Evolutionary conservation across 1,140 invertebrate species (phyloP).

Genomic region (Rhyacophila brunnea): DNA sequence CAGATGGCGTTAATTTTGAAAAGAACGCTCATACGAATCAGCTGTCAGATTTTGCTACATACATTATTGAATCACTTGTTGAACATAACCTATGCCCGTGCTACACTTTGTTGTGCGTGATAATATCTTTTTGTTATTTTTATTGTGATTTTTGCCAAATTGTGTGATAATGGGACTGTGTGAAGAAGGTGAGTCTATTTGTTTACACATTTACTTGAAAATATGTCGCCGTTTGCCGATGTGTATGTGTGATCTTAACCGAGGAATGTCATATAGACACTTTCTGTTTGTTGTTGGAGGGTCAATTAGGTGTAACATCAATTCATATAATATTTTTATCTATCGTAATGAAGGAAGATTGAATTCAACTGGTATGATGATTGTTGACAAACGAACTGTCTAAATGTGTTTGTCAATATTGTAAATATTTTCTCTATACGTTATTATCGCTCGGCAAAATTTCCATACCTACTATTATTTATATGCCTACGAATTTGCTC

Average conservation of each 20-base stretch:
- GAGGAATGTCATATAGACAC: constrained; percentile 7
- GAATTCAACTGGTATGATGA: constrained; percentile 1
- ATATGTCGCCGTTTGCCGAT: neutral
- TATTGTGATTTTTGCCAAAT: constrained; percentile 7
- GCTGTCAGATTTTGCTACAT: constrained; percentile 13
- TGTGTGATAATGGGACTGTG: constrained; percentile 15
- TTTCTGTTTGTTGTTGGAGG: constrained; percentile 19
- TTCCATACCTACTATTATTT: too few species aligned
- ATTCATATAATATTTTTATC: constrained; percentile 20
- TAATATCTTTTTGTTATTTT: neutral
- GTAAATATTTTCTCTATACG: too few species aligned
- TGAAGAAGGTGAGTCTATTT: constrained; percentile 16
- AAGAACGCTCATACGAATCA: constrained; percentile 1
- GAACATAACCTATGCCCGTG: constrained; percentile 20
- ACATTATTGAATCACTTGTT: constrained; percentile 14
- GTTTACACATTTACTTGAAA: neutral
- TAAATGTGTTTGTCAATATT: too few species aligned
- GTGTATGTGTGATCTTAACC: neutral
- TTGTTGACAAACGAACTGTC: too few species aligned
- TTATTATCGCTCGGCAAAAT: too few species aligned
- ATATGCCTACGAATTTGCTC: too few species aligned
- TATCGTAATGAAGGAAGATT: constrained; percentile 22
- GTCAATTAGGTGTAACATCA: constrained; percentile 24
- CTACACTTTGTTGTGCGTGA: constrained; percentile 2
- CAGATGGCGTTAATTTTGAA: constrained; percentile 6